phyloP scores from a whole-genome alignment of 2,113 vertebrate species.

The Tragelaphus scriptus region DNA sequence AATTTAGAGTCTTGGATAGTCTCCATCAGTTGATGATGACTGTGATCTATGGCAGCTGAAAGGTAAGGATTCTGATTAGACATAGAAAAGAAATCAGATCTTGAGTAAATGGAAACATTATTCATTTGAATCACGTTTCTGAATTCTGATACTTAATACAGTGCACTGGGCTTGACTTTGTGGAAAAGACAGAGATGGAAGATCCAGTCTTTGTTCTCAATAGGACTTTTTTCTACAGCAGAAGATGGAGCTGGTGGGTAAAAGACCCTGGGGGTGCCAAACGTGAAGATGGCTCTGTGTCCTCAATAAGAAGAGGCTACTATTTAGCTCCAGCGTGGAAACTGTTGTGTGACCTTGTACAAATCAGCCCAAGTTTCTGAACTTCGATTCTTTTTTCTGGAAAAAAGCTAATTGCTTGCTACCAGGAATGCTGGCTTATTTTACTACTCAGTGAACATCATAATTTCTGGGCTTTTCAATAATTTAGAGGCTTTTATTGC shows the following conservation, averaged over 20 bases:
- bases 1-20: conserved; percentile 45
- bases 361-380: background rate
- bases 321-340: background rate
- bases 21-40: background rate
- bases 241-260: background rate
- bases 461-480: conserved; percentile 1
- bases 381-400: background rate
- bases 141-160: background rate
- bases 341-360: background rate
- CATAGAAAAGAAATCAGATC: conserved; percentile 23
- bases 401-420: background rate
- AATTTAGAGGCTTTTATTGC: background rate
- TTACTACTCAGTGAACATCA: background rate
- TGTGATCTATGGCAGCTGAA: background rate
- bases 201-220: background rate
- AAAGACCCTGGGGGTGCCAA: background rate
- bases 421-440: background rate
- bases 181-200: background rate
- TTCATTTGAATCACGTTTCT: conserved; percentile 1
- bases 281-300: background rate
- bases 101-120: background rate
- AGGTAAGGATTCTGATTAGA: conserved; percentile 36
- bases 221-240: background rate
- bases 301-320: background rate
- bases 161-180: background rate